These are phyloP conservation scores for Cirrhinus mrigala DNA, from an alignment of 2,797 vertebrate species.

Conservation along the genomic window DNA sequence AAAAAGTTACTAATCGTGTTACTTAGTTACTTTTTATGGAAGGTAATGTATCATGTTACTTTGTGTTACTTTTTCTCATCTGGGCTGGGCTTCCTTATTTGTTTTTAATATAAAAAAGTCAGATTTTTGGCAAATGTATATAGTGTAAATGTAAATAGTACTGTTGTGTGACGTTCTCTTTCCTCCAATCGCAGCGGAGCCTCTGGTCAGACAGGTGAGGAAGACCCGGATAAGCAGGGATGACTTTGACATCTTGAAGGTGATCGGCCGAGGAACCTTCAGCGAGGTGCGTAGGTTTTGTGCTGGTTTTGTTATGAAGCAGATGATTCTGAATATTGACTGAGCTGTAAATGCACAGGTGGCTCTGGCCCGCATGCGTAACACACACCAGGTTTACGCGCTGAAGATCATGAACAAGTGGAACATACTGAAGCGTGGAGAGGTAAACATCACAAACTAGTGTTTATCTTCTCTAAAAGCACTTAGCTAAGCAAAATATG, in stretches of 20 bases:
- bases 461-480: not conserved
- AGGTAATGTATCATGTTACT: not conserved
- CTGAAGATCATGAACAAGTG: slow-evolving; percentile 93
- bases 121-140: not conserved
- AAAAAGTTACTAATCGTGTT: too few species aligned
- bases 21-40: not conserved
- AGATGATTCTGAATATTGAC: not conserved
- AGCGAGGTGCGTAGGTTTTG: slow-evolving; percentile 74
- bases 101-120: not conserved
- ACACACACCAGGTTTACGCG: slow-evolving; percentile 84
- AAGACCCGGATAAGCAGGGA: slow-evolving; percentile 84
- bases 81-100: not conserved
- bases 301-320: not conserved
- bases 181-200: slow-evolving; percentile 75
- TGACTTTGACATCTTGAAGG: slow-evolving; percentile 88
- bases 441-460: slow-evolving; percentile 69
- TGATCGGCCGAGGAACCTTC: slow-evolving; percentile 88
- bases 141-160: not conserved
- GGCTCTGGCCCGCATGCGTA: slow-evolving; percentile 83
- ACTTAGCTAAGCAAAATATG: not conserved
- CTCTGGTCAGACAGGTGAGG: slow-evolving; percentile 81
- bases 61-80: not conserved
- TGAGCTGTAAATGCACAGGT: slow-evolving; percentile 72
- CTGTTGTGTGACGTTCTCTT: not conserved
- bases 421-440: slow-evolving; percentile 86